Percentiles rank a stretch among this genome's conserved stretches.
These are phyloP conservation scores for Monochamus alternatus DNA, from an alignment of 2,888 invertebrate genomes.

Conservation along the genomic window DNA sequence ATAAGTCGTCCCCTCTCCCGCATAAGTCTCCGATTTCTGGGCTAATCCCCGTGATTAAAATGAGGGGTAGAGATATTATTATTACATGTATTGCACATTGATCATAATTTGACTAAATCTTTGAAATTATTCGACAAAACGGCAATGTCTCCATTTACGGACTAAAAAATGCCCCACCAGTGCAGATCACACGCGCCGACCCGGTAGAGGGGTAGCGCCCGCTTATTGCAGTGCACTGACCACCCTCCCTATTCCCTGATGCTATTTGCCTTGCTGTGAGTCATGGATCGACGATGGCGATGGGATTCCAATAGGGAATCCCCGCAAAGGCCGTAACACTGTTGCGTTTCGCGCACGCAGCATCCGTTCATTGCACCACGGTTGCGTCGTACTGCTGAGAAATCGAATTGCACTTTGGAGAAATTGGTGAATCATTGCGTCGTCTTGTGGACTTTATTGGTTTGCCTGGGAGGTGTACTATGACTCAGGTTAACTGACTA, in stretches of 20 bases:
- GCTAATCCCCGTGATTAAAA: too few relatives aligned
- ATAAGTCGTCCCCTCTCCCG: too few relatives aligned
- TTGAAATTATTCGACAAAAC: too few relatives aligned
- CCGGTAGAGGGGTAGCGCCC: conserved; percentile 45
- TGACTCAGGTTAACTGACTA: not conserved
- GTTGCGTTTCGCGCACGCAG: conserved; percentile 52
- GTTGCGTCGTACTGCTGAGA: conserved; percentile 22
- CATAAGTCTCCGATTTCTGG: too few relatives aligned
- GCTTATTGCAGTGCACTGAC: conserved; percentile 54
- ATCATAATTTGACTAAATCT: too few relatives aligned
- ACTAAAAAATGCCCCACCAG: conserved; percentile 6
- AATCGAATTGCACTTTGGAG: conserved; percentile 26
- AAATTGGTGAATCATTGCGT: conserved; percentile 19
- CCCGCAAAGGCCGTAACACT: conserved; percentile 53
- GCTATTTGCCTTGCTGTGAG: conserved; percentile 68
- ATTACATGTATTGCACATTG: too few relatives aligned
- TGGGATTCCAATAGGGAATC: conserved; percentile 68
- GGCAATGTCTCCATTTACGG: not conserved
- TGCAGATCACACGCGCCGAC: conserved; percentile 27
- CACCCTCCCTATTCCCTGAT: conserved; percentile 66
- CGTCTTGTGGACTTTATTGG: conserved; percentile 6
- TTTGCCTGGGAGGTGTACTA: conserved; percentile 3
- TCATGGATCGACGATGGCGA: conserved; percentile 64
- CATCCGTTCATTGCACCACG: conserved; percentile 40
- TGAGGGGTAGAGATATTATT: too few relatives aligned